Evolutionary conservation across 2,797 vertebrate genomes (phyloP).

Genomic region (Dicrostonyx torquatus): DNA sequence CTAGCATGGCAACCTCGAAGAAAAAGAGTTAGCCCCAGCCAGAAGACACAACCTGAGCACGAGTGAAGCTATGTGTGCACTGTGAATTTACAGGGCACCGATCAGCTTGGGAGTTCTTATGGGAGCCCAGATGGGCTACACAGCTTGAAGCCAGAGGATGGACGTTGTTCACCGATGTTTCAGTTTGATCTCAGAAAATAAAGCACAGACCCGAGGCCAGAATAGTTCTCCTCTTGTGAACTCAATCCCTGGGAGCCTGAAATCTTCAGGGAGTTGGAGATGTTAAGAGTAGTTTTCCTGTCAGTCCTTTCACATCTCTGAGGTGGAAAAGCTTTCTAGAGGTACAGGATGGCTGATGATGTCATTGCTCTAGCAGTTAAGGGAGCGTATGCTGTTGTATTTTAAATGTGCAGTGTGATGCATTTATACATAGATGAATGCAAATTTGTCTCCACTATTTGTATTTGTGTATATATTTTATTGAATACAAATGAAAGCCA

Average conservation of each 20-base stretch:
- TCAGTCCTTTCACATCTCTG: neutral
- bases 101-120: neutral
- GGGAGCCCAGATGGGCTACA: neutral
- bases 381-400: neutral
- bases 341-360: rapidly evolving
- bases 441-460: neutral
- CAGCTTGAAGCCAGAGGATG: neutral
- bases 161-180: neutral
- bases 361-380: neutral
- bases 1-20: neutral
- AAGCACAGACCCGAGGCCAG: neutral
- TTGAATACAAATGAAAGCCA: neutral
- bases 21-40: neutral
- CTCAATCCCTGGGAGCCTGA: neutral
- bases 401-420: neutral
- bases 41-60: neutral
- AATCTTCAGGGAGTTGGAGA: neutral
- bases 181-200: neutral
- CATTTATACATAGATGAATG: neutral
- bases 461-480: neutral
- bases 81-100: neutral
- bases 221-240: neutral
- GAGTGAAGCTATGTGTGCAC: too few relatives aligned
- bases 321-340: neutral
- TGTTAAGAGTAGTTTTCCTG: neutral